Evolutionary conservation across 1,140 invertebrate genomes (phyloP).

Genomic region (Nilaparvata lugens): DNA sequence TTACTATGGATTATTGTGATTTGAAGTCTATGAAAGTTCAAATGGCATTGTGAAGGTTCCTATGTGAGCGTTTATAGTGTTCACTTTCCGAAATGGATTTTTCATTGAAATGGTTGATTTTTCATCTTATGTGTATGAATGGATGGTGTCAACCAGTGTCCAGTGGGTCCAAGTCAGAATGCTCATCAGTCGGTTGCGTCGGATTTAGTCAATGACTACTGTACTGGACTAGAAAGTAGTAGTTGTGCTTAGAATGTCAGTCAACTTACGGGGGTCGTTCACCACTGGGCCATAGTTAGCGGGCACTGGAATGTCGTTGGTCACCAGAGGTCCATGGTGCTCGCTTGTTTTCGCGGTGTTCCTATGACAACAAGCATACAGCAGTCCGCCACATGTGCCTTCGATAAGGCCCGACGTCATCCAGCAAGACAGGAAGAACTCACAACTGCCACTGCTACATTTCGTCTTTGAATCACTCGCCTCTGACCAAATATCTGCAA

Average conservation of each 20-base stretch:
- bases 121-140: too few species aligned
- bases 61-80: too few species aligned
- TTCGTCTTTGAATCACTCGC: conserved; percentile 40
- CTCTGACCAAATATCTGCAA: conserved; percentile 23
- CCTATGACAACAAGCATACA: conserved; percentile 81
- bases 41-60: too few species aligned
- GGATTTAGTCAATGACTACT: too few species aligned
- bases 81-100: too few species aligned
- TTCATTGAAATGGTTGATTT: too few species aligned
- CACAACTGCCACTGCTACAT: conserved; percentile 67
- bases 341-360: conserved; percentile 58
- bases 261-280: conserved; percentile 62
- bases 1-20: too few species aligned
- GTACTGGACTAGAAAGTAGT: too few species aligned
- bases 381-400: conserved; percentile 67
- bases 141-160: too few species aligned
- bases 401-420: conserved; percentile 79
- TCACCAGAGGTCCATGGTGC: conserved; percentile 43
- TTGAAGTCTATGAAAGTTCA: too few species aligned
- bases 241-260: neutral
- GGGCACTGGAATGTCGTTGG: conserved; percentile 33
- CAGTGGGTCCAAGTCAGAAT: too few species aligned
- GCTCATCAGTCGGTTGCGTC: too few species aligned
- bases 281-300: conserved; percentile 53
- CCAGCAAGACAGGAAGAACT: conserved; percentile 90